These are phyloP conservation scores for Molossus molossus DNA, from an alignment of 2,797 vertebrate genomes.

Conservation along the genomic window DNA sequence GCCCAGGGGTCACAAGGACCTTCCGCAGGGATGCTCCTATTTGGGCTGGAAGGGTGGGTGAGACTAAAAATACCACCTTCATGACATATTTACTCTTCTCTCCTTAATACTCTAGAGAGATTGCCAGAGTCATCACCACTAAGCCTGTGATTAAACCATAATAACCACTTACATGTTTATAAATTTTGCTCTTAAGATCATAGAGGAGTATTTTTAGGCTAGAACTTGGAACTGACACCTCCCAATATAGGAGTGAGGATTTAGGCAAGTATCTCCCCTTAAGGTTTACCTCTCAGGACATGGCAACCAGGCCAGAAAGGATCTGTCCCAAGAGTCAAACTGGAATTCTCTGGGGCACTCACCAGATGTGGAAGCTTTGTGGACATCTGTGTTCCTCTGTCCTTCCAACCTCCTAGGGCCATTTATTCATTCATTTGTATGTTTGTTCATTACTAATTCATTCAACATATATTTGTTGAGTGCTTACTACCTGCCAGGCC, in stretches of 20 bases:
- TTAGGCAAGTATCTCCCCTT: constrained; percentile 32
- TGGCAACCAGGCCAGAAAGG: neutral
- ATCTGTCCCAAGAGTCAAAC: neutral
- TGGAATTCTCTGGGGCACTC: neutral
- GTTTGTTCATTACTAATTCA: neutral
- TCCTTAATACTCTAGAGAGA: constrained; percentile 72
- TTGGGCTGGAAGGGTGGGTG: constrained; percentile 61
- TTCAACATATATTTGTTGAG: neutral
- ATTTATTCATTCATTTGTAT: neutral
- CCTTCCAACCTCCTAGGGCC: neutral
- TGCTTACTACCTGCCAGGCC: neutral
- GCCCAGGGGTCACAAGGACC: constrained; percentile 65
- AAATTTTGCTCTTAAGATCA: constrained; percentile 77
- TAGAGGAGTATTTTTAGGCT: constrained; percentile 84
- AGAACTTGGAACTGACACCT: constrained; percentile 67
- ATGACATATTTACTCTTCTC: constrained; percentile 78
- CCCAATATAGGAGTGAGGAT: neutral
- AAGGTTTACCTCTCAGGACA: neutral
- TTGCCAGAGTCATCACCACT: constrained; percentile 75
- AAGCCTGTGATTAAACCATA: constrained; percentile 84
- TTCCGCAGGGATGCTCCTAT: constrained; percentile 74
- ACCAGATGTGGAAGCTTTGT: neutral
- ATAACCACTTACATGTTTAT: constrained; percentile 81
- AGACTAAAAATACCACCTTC: constrained; percentile 80
- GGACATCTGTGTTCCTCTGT: neutral